Evolutionary conservation across 37 sponge, comb jelly and placozoan species (phyloP), one percentile per base, ranked within the genome.

Genomic region (Cliona cf. orientalis): DNA sequence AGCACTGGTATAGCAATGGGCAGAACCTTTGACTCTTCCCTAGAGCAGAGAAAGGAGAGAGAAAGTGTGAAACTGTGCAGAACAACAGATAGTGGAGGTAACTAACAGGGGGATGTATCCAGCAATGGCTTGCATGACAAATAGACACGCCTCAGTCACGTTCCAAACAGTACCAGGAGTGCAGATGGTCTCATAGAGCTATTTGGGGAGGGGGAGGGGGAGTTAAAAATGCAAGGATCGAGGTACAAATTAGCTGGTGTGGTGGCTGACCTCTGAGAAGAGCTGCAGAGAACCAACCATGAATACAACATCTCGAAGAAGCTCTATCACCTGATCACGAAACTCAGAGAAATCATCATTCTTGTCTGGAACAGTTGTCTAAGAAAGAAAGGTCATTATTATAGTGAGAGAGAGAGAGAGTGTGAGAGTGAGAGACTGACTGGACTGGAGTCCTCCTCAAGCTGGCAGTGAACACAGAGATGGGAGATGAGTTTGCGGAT

Each of bases 41-140:
- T 92, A 45, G 19, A n/a, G 34, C 17, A 28, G 21, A 32, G 66
- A 37, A 33, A 45, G 35, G 66, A 28, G 28, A 11, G 1, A 66
- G 42, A 12, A 65, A 5, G 31, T 65, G 68, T 75, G 64, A 6
- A 62, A 28, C 17, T 62, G 64, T 33, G 57, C 59, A 69, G 14
- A 38, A 5, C 55, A 41, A 14, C 9, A 42, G 76, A 32, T 43
- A 31, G 28, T n/a, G 46, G 5, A 25, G 72, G 45, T 3, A 32
- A 78, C 89, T 90, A 66, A 87, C 88, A 25, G 26, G 38, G 66
- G 53, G 25, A 92, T 68, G 11, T 84, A 87, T 12, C 88, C 70
- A 40, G 91, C 91, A 19, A 94, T 79, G 40, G 94, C 87, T 32
- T 80, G 69, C 94, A 94, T 94, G 64, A 94, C 49, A 49, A 83